Evolutionary conservation across 2,888 invertebrate genomes (phyloP).

Genomic region (Lamellibrachia satsuma): DNA sequence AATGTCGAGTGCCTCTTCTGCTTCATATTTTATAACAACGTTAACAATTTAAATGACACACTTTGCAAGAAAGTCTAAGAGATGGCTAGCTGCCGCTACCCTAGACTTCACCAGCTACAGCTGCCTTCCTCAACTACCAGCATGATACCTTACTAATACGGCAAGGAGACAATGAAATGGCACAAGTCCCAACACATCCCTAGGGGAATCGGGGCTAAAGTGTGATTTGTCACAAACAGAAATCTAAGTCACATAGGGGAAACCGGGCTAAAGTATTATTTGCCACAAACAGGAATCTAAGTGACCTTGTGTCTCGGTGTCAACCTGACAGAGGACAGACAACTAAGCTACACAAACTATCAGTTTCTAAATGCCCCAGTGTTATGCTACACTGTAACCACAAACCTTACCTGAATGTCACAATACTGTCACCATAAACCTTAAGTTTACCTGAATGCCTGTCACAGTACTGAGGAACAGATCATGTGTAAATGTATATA

Average conservation of each 20-base stretch:
- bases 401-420: neutral
- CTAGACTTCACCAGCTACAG: neutral
- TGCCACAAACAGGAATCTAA: neutral
- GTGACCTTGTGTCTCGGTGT: neutral
- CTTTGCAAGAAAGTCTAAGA: neutral
- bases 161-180: constrained; percentile 6
- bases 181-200: neutral
- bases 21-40: neutral
- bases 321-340: neutral
- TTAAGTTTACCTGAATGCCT: neutral
- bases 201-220: neutral
- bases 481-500: neutral
- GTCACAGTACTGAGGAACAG: neutral
- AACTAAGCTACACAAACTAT: neutral
- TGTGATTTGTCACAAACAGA: neutral
- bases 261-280: neutral
- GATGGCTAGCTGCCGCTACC: neutral
- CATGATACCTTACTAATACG: neutral
- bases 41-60: neutral
- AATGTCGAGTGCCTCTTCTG: neutral
- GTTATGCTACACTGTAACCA: neutral
- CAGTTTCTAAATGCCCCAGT: neutral
- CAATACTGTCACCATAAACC: neutral
- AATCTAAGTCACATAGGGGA: neutral
- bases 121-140: neutral